These are phyloP conservation scores for Coluber constrictor DNA, from an alignment of 2,797 vertebrate genomes.

Conservation along the genomic window DNA sequence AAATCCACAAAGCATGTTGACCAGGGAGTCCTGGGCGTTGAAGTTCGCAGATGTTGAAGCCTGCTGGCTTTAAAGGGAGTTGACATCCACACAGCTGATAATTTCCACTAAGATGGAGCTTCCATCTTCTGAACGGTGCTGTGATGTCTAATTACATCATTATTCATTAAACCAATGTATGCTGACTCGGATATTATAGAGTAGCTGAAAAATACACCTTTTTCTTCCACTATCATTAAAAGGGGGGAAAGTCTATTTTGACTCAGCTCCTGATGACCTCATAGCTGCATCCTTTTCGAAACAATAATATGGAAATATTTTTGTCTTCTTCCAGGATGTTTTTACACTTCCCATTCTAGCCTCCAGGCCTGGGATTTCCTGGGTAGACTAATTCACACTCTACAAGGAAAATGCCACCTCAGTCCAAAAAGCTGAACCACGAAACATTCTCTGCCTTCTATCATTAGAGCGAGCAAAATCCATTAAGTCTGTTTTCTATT, in stretches of 20 bases:
- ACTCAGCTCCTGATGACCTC: neutral
- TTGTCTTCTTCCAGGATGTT: neutral
- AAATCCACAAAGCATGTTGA: too few relatives aligned
- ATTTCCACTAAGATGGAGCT: neutral
- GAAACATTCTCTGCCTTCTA: neutral
- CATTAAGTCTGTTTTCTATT: neutral
- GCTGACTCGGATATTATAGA: neutral
- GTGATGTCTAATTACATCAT: neutral
- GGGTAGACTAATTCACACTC: neutral
- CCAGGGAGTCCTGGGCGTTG: neutral
- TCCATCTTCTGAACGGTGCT: neutral
- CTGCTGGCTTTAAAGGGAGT: neutral
- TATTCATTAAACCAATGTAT: neutral
- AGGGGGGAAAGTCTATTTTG: neutral
- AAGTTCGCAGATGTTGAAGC: neutral
- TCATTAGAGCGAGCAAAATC: neutral
- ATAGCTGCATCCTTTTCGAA: neutral
- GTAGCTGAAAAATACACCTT: neutral
- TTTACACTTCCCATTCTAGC: neutral
- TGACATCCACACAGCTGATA: neutral
- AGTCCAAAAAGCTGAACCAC: neutral
- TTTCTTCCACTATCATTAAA: neutral
- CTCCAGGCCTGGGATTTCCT: neutral
- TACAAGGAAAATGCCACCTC: neutral
- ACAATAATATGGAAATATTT: neutral